Evolutionary conservation across 2,113 vertebrate genomes (phyloP).

Genomic region (Rhynchopsitta pachyrhyncha): DNA sequence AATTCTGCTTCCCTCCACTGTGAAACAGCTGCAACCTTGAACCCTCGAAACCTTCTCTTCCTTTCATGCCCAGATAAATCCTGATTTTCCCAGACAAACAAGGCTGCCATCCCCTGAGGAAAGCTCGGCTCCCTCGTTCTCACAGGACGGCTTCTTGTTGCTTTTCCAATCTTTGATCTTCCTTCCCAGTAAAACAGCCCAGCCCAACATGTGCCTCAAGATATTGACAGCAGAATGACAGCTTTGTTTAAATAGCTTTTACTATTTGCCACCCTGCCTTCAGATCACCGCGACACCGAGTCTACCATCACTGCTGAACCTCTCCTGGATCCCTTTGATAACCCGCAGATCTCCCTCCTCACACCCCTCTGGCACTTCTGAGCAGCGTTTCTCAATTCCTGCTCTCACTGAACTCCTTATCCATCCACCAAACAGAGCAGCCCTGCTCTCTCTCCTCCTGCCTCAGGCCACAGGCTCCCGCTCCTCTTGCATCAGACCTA

Average conservation of each 20-base stretch:
- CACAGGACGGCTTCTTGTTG: constrained; percentile 6
- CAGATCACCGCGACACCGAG: fast-evolving
- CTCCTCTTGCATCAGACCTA: neutral
- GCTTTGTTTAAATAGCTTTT: neutral
- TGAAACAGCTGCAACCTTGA: constrained; percentile 31
- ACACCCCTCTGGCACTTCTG: neutral
- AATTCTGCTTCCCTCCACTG: neutral
- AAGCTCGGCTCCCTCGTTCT: neutral
- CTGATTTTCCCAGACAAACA: constrained; percentile 27
- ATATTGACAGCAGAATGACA: neutral
- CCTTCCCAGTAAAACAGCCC: neutral
- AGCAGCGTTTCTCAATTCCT: neutral
- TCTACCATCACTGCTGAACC: neutral
- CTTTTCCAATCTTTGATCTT: constrained; percentile 32
- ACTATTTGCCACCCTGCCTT: neutral
- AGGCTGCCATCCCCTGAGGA: neutral
- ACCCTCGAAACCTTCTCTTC: constrained; percentile 2
- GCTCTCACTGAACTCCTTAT: neutral
- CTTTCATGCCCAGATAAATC: constrained; percentile 38
- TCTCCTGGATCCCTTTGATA: neutral
- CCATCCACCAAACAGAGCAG: neutral
- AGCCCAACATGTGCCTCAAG: neutral
- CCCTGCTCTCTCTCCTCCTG: neutral
- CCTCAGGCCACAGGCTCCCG: neutral
- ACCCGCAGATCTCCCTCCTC: neutral